Evolutionary conservation across 2,888 invertebrate genomes (phyloP), one percentile per base, ranked within the genome.

Genomic region (Tetragonula carbonaria): DNA sequence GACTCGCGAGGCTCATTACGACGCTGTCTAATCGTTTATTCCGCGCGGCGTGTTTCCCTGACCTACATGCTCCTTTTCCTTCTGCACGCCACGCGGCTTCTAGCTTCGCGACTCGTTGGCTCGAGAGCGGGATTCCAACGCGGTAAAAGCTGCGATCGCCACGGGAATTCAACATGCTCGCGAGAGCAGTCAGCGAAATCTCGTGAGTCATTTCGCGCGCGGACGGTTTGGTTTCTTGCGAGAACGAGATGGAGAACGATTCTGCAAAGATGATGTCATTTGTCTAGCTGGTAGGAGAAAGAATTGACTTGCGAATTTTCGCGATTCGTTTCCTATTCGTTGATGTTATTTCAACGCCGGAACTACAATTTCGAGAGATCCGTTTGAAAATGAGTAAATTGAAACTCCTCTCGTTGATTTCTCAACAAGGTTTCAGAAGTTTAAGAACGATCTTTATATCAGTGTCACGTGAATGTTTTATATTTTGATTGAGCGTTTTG

Each of bases 31-130:
- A 86, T 91, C 84, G 87, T 70, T 74, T 81, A 88, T 85, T 91
- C 87, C 74, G 78, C 74, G 81, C 81, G 55, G 45, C 70, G 83
- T 82, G 84, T 90, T 90, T 90, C 90, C 91, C 91, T 90, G 90
- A 91, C 90, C 90, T 86, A 88, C 75, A 90, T 90, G 80, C 74
- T 80, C 77, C 57, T 71, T 80, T 87, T 87, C 82, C 68, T 71
- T 71, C 82, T 85, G 11, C 63, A 53, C 51, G 2, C 45, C 45
- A 45, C 45, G 45, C 45, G 45, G 6, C 55, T 28, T 72, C 28
- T 63, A 33, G 67, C 45, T 23, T 50, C 21, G 21, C 23, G 28
- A 28, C 28, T 28, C 23, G 33, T 55, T 21, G 86, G 84, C 55
- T 59, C 16, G 72, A 67, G 74, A 70, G 74, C 74, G 63, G 74